These are phyloP conservation scores for Mormyrus hasselquistii DNA, from an alignment of 2,797 vertebrate species.

Conservation along the genomic window DNA sequence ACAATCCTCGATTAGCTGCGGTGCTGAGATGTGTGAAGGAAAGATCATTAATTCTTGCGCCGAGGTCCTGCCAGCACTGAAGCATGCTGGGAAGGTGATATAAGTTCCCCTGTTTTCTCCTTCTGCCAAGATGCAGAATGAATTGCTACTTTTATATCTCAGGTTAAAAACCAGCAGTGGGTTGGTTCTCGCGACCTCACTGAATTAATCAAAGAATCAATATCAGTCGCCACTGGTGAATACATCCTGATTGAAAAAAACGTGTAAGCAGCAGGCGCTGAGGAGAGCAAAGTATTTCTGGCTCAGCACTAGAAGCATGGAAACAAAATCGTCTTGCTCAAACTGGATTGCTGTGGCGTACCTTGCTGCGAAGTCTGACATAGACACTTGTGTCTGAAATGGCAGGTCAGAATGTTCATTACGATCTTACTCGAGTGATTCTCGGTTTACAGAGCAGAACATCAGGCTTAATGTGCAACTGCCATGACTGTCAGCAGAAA, in stretches of 20 bases:
- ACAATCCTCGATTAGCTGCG: not conserved
- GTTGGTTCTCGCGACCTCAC: constrained; percentile 18
- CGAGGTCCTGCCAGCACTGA: not conserved
- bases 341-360: not conserved
- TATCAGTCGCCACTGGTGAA: not conserved
- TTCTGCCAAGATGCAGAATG: not conserved
- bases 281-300: not conserved
- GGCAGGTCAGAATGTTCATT: constrained; percentile 6
- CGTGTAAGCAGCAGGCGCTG: not conserved
- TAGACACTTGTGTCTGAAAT: not conserved
- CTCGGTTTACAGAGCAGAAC: not conserved
- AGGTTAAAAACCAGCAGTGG: not conserved
- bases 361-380: not conserved
- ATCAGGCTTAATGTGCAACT: not conserved
- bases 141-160: not conserved
- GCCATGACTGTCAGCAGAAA: not conserved
- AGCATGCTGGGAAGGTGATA: constrained; percentile 12
- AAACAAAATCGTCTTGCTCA: not conserved
- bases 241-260: not conserved
- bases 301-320: not conserved
- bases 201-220: not conserved
- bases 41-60: not conserved
- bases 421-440: not conserved
- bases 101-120: not conserved
- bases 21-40: not conserved